These are phyloP conservation scores for Harpalus rubripes DNA, from an alignment of 2,888 invertebrate genomes.

Conservation along the genomic window DNA sequence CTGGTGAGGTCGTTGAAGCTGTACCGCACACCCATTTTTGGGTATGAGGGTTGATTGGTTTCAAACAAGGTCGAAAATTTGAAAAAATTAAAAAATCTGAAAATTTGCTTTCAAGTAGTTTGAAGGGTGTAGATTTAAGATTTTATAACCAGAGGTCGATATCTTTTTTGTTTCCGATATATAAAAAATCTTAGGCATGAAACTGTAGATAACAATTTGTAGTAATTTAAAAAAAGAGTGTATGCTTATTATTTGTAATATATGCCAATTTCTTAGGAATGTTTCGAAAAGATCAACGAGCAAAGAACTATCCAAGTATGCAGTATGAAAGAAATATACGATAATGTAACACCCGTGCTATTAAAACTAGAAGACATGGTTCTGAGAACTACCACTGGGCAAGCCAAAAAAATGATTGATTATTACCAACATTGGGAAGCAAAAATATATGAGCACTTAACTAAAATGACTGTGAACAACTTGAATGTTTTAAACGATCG, in stretches of 20 bases:
- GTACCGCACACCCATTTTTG: no score
- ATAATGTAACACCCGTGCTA: constrained; percentile 89
- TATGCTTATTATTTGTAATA: not conserved
- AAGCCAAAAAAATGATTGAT: constrained; percentile 84
- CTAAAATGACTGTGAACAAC: constrained; percentile 85
- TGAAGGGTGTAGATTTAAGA: no score
- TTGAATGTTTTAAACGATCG: constrained; percentile 84
- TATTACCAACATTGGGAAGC: constrained; percentile 92
- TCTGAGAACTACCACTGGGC: constrained; percentile 88
- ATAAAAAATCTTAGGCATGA: no score
- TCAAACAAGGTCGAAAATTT: no score
- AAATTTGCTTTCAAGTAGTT: no score
- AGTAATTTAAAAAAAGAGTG: not conserved
- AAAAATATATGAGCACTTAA: constrained; percentile 85
- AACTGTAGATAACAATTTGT: no score
- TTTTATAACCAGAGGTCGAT: no score
- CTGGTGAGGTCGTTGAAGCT: no score
- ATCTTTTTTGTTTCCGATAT: no score
- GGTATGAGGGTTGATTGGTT: no score
- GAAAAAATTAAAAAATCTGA: no score
- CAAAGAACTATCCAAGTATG: constrained; percentile 85
- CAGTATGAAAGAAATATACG: constrained; percentile 85
- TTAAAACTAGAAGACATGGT: constrained; percentile 92
- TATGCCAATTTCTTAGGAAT: constrained; percentile 77
- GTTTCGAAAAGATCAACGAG: constrained; percentile 85